phyloP scores from a whole-genome alignment of 2,888 invertebrate species.

The Lathronympha strigana region DNA sequence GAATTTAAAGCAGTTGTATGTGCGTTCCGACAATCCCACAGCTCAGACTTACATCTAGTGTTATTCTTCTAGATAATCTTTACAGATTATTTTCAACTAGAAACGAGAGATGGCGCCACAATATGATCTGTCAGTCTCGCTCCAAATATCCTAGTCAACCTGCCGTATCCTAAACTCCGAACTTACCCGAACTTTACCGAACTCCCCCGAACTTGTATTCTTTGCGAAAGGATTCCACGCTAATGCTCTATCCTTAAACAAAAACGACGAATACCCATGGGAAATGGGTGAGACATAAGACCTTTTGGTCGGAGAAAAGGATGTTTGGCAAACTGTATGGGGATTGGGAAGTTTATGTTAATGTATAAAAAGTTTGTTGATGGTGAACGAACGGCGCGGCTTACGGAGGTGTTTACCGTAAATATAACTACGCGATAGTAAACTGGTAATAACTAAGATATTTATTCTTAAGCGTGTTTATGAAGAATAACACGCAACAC shows the following conservation, averaged over 20 bases:
- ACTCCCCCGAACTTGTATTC: conserved; percentile 39
- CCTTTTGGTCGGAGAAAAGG: background rate
- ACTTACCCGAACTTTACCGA: conserved; percentile 27
- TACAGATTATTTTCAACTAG: too few species aligned
- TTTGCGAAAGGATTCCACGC: conserved; percentile 31
- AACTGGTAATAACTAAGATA: too few species aligned
- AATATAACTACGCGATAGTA: background rate
- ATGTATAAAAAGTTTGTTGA: conserved; percentile 36
- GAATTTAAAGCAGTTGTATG: too few species aligned
- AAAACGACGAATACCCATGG: background rate
- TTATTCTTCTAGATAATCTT: background rate
- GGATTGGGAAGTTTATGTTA: conserved; percentile 41
- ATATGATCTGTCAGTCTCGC: background rate
- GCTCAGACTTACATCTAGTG: background rate
- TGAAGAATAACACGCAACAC: too few species aligned
- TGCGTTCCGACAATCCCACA: too few species aligned
- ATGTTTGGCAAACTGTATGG: conserved; percentile 38
- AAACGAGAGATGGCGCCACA: too few species aligned
- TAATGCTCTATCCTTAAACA: background rate
- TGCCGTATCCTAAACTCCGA: conserved; percentile 25
- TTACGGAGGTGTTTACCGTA: background rate
- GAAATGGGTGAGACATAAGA: background rate
- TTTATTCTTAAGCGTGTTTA: background rate
- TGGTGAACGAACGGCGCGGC: conserved; percentile 4
- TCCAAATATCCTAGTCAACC: conserved; percentile 5